phyloP scores from a whole-genome alignment of 2,113 vertebrate genomes.

The Gnathonemus echidnorhynchus region DNA sequence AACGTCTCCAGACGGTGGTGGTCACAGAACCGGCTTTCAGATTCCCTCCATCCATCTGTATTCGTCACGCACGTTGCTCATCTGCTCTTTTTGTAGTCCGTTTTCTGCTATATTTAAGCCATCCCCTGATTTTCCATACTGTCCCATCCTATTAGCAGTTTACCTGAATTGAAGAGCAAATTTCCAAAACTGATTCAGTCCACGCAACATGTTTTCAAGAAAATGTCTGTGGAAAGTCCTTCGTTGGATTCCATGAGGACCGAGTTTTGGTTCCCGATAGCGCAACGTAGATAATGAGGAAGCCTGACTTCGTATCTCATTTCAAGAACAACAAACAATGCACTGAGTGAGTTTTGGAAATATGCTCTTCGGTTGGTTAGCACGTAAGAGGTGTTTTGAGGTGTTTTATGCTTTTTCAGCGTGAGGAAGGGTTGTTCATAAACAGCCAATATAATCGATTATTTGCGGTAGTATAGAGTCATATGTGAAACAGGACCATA shows the following conservation, averaged over 20 bases:
- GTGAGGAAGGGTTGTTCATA: not conserved
- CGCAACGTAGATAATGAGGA: not conserved
- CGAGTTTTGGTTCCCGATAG: not conserved
- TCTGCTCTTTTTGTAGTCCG: not conserved
- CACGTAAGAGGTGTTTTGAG: not conserved
- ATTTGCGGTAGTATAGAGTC: not conserved
- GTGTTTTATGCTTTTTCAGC: not conserved
- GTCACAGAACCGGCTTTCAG: not conserved
- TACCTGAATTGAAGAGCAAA: not conserved
- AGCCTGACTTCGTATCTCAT: not conserved
- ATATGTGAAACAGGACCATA: not conserved
- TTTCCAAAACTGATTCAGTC: not conserved
- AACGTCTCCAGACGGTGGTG: not conserved
- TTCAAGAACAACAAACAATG: not conserved
- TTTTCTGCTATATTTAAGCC: not conserved
- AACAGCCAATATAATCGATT: not conserved
- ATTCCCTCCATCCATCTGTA: not conserved
- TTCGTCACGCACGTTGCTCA: not conserved
- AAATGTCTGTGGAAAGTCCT: not conserved
- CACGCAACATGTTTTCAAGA: not conserved
- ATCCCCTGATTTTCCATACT: not conserved
- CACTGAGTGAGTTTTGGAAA: not conserved
- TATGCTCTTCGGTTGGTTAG: not conserved
- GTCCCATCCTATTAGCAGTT: not conserved
- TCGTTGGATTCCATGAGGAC: not conserved